Evolutionary conservation across 2,797 vertebrate genomes (phyloP), one percentile per base, ranked within the genome.

Genomic region (Vireo griseus): DNA sequence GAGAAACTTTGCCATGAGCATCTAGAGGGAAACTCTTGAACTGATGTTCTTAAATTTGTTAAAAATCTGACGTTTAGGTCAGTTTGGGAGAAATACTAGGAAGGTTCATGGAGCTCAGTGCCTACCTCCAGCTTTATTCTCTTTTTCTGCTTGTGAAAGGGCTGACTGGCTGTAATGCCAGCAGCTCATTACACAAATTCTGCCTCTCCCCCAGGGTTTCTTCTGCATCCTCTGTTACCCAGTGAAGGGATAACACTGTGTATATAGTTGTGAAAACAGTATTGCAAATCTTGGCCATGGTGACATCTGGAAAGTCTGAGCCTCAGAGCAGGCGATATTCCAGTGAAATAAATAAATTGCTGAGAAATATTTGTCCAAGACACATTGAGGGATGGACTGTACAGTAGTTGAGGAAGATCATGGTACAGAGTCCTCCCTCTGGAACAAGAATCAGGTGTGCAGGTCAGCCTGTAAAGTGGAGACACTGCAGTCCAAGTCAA

Each of bases 301-400:
- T 14, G 18, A 22, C 0, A 0, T 73, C 52, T 0, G 4, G 39
- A 57, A 78, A 45, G 7, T 4, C 20, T 22, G 52, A 81, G 10
- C 40, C 17, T 71, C 3, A 6, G 39, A 57, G 48, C 4, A 61
- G 25, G 7, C 4, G 4, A 31, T 8, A 33, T 21, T 26, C 19
- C 11, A 10, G 40, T 71, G 45, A 63, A 71, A 63, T 54, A 69
- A 73, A 73, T 14, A 45, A 35, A 8, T 61, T 87, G 8, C 18
- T 42, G 57, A 66, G 29, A 62, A 62, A 20, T 58, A 47, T 44
- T n/a, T 71, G 29, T 47, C 14, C 48, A 35, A 69, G n/a, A 31
- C 11, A 25, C 1, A 3, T 29, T 45, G 35, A 63, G 44, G 9
- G 24, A 9, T 42, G 47, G 13, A 29, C 61, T 80, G 12, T 16